A percentile compares a stretch with the other conserved stretches of the same genome.
These are phyloP conservation scores for Sylvia atricapilla DNA, from an alignment of 2,113 vertebrate species.

Conservation along the genomic window DNA sequence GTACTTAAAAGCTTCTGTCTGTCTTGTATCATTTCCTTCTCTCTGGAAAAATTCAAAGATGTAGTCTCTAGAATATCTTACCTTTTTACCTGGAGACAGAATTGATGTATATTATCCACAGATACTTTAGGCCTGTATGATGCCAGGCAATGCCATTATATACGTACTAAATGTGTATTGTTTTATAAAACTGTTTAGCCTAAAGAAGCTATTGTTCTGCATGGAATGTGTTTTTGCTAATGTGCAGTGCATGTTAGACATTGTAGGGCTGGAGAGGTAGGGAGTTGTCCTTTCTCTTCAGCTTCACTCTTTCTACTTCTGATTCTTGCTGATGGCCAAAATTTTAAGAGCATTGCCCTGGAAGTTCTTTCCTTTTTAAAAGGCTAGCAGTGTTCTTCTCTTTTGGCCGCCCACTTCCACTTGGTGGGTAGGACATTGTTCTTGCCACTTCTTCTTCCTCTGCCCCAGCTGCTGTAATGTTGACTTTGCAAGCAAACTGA, in stretches of 20 bases:
- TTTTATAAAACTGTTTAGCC: neutral
- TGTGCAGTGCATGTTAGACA: fast-evolving
- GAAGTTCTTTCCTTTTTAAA: neutral
- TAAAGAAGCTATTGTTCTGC: neutral
- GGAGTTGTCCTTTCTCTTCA: neutral
- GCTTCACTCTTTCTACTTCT: neutral
- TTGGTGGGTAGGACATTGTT: neutral
- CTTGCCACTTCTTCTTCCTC: neutral
- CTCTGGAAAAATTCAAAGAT: neutral
- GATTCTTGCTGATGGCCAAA: neutral
- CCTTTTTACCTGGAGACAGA: neutral
- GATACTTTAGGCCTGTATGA: neutral
- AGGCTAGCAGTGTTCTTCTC: neutral
- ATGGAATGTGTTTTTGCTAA: neutral
- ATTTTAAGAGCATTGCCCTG: neutral
- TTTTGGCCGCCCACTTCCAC: neutral
- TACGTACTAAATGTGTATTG: neutral
- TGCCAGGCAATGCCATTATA: neutral
- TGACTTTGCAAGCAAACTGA: neutral
- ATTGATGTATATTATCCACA: neutral
- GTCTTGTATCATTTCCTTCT: neutral
- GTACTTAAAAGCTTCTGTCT: neutral
- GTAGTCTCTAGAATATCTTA: neutral
- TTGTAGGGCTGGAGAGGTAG: neutral
- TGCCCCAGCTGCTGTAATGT: neutral